Base-by-base conservation (phyloP, 2,797 vertebrate species). In the Gallirallus australis region DNA sequence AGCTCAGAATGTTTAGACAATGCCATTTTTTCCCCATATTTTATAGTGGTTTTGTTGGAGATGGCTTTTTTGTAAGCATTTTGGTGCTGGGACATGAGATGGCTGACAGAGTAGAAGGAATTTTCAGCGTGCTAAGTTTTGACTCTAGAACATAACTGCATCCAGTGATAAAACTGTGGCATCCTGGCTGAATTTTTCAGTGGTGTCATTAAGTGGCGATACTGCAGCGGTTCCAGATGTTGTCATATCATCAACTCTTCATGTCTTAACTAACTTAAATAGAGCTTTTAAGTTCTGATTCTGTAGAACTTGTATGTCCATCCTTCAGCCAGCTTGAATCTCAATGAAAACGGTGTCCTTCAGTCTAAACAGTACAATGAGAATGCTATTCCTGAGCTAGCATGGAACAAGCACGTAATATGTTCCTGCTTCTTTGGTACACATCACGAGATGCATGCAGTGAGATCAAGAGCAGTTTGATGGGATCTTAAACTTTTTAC, bases 321-420 rank as follows among this genome's bases (percentile, higher is more conserved):
- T 66, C 33, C 28, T 82, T 53, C 64, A 82, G 60, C 20, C 9
- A 52, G 23, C 57, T 82, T 16, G n/a, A 57, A 30, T 69, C 20
- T 72, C 7, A 45, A 0, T 63, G 39, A 7, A 61, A 33, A 42
- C 4, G 5, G 5, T 47, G 12, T 30, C 27, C 21, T 82, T 87
- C 24, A 7, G 17, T 72, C 59, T n/a, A 39, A 10, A 48, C 24
- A 61, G 23, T 37, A 54, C 27, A 35, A 0, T 25, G 39, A 37
- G 30, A 31, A 23, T 11, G 6, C 10, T 57, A 31, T 15, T 66
- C 9, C n/a, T 45, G 31, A 84, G 21, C 25, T 68, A 16, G 8
- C 6, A 0, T 11, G 6, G 27, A 64, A 17, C 28, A 72, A n/a
- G 48, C 6, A 2, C 0, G 0, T 17, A 19, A 7, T 8, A 1